Percentiles rank a stretch among this genome's conserved stretches.
phyloP scores from a whole-genome alignment of 2,113 vertebrate genomes.

The Trochalopteron elliotii region DNA sequence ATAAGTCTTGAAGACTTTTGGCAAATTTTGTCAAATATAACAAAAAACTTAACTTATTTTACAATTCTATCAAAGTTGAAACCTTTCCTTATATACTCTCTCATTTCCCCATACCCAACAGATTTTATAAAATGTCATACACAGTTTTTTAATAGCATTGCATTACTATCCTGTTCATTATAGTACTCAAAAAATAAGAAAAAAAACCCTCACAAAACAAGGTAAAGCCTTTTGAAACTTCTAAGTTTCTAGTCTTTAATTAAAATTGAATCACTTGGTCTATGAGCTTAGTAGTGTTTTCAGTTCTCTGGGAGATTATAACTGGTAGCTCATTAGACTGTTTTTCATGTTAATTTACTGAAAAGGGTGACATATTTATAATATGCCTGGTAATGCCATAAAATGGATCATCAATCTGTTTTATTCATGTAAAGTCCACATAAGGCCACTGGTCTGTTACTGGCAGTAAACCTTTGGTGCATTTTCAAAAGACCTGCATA shows the following conservation, averaged over 20 bases:
- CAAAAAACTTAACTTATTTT: not conserved
- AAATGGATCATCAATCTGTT: slow-evolving; percentile 83
- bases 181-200: not conserved
- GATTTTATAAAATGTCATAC: not conserved
- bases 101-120: not conserved
- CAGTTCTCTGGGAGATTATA: slow-evolving; percentile 35
- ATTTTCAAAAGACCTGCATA: slow-evolving; percentile 75
- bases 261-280: slow-evolving; percentile 10
- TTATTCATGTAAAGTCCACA: slow-evolving; percentile 78
- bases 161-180: not conserved
- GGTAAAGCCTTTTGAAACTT: not conserved
- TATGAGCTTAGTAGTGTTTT: slow-evolving; percentile 31
- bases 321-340: slow-evolving; percentile 70
- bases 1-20: not conserved
- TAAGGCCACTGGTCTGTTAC: slow-evolving; percentile 80
- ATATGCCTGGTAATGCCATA: slow-evolving; percentile 76
- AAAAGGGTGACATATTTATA: slow-evolving; percentile 79
- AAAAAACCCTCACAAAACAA: slow-evolving; percentile 12
- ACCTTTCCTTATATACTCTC: not conserved
- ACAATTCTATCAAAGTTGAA: not conserved
- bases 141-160: not conserved
- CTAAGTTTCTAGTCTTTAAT: slow-evolving; percentile 32
- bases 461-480: slow-evolving; percentile 77
- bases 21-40: not conserved
- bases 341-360: slow-evolving; percentile 76